phyloP scores from a whole-genome alignment of 2,797 vertebrate species.

The Channa striata region DNA sequence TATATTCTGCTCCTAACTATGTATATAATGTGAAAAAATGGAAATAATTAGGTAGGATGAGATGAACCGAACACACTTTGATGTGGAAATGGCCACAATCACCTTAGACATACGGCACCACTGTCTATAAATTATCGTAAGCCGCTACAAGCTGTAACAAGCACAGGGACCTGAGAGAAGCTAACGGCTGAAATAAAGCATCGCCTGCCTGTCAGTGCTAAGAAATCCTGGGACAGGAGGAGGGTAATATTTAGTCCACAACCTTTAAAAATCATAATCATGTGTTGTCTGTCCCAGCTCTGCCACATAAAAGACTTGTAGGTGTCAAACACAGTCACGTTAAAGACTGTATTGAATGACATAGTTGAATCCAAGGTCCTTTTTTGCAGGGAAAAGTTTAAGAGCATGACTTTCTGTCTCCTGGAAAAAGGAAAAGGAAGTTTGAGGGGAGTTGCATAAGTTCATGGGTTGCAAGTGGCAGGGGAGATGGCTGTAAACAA shows the following conservation, averaged over 20 bases:
- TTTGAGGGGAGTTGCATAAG: conserved; percentile 44
- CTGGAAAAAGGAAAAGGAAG: conserved; percentile 1
- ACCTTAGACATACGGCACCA: not conserved
- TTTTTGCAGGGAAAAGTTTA: conserved; percentile 3
- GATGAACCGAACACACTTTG: conserved; percentile 20
- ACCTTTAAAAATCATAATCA: no score
- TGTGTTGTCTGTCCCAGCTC: conserved; percentile 3
- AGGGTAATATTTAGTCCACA: not conserved
- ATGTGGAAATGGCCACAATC: not conserved
- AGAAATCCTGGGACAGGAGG: conserved; percentile 2
- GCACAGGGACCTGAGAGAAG: conserved; percentile 5
- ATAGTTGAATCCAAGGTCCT: not conserved
- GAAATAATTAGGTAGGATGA: conserved; percentile 15
- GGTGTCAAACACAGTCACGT: conserved; percentile 10
- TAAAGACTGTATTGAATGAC: conserved; percentile 22
- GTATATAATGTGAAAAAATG: not conserved
- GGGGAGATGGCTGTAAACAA: conserved; percentile 40
- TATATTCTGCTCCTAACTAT: conserved; percentile 25
- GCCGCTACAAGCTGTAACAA: conserved; percentile 7
- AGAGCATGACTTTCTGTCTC: not conserved
- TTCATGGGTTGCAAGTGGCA: conserved; percentile 42
- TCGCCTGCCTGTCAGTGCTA: conserved; percentile 15
- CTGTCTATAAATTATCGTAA: conserved; percentile 7
- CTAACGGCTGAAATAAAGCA: conserved; percentile 12
- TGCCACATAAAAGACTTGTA: conserved; percentile 33